These are phyloP conservation scores for Hippopotamus amphibius DNA, from an alignment of 2,113 vertebrate genomes.

Conservation along the genomic window DNA sequence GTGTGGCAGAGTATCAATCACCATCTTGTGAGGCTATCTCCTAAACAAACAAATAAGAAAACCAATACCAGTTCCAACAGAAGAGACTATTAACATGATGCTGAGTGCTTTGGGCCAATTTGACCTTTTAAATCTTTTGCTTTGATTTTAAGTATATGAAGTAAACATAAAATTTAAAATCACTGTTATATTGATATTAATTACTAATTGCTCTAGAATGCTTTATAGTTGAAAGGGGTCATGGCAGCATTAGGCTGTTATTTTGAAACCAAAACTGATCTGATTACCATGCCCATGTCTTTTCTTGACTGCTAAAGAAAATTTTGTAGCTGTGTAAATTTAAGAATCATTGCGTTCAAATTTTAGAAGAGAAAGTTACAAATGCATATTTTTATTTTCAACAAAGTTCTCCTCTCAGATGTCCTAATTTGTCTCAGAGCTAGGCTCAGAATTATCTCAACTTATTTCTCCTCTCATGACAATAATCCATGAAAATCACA, in stretches of 20 bases:
- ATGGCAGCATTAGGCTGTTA: background rate
- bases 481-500: background rate
- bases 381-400: constrained; percentile 45
- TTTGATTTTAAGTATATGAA: background rate
- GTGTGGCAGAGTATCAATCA: background rate
- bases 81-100: background rate
- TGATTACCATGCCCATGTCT: background rate
- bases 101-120: background rate
- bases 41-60: constrained; percentile 53
- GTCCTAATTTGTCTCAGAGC: constrained; percentile 47
- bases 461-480: background rate
- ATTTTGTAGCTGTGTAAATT: background rate
- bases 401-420: constrained; percentile 1
- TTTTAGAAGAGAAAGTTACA: constrained; percentile 28
- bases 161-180: constrained; percentile 3
- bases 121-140: background rate
- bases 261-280: background rate
- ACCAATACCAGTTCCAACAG: background rate
- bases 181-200: background rate
- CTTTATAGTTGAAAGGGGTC: constrained; percentile 33
- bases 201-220: background rate
- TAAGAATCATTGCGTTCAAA: constrained; percentile 22
- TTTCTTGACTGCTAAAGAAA: background rate
- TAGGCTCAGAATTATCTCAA: constrained; percentile 56
- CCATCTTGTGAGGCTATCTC: background rate